Conservation (phyloP, 1,140 invertebrate species). For the Homalodisca vitripennis region DNA sequence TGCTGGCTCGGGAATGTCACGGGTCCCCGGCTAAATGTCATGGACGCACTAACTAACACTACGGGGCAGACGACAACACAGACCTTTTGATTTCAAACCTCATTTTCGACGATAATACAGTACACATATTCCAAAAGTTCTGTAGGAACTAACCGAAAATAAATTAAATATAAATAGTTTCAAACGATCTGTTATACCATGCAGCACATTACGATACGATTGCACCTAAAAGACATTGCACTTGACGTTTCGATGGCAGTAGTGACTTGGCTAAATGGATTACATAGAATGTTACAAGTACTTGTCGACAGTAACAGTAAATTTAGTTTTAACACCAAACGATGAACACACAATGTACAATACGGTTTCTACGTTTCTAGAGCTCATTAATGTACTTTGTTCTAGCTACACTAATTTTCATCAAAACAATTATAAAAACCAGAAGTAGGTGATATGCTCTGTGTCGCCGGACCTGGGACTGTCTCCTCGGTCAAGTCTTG, state of each 20-base stretch:
- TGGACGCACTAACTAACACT: neutral
- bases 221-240: constrained; percentile 14
- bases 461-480: neutral
- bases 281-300: neutral
- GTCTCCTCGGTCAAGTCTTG: neutral
- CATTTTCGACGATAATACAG: neutral
- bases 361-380: too few species aligned
- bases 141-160: neutral
- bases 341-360: neutral
- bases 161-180: neutral
- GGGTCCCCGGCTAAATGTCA: neutral
- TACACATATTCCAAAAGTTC: too few species aligned
- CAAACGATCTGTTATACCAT: neutral
- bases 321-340: neutral
- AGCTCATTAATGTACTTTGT: neutral
- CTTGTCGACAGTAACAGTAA: neutral
- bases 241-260: constrained; percentile 21
- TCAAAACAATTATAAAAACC: constrained; percentile 16
- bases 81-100: neutral
- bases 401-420: constrained; percentile 8
- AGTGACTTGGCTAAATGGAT: too few species aligned
- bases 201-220: too few species aligned
- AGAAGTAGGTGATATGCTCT: constrained; percentile 8
- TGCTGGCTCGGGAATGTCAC: constrained; percentile 7
- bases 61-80: neutral